These are phyloP conservation scores for Erynnis tages DNA, from an alignment of 2,888 invertebrate species.

Conservation along the genomic window DNA sequence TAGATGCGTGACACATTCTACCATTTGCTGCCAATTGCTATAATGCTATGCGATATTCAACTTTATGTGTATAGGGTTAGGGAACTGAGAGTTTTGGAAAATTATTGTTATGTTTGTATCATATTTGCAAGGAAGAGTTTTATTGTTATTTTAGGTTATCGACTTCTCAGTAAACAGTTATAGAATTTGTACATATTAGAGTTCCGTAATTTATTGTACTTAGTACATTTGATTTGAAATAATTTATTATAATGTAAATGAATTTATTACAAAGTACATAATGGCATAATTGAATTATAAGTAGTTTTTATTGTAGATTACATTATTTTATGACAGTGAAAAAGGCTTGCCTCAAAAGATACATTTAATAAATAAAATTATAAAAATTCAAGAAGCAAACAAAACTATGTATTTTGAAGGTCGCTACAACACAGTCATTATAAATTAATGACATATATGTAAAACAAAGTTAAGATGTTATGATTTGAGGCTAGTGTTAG, in stretches of 20 bases:
- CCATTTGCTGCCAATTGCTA: slow-evolving; percentile 25
- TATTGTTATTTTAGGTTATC: slow-evolving; percentile 68
- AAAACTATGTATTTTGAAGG: too few species aligned
- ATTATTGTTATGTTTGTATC: slow-evolving; percentile 3
- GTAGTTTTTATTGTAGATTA: too few species aligned
- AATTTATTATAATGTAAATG: background rate
- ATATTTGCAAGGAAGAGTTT: slow-evolving; percentile 34
- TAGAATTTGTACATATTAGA: slow-evolving; percentile 16
- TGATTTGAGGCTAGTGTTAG: too few species aligned
- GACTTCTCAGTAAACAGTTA: slow-evolving; percentile 61
- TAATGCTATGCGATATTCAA: slow-evolving; percentile 36
- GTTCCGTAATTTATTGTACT: slow-evolving; percentile 1
- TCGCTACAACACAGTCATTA: too few species aligned
- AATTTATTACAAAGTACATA: too few species aligned
- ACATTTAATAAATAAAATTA: too few species aligned
- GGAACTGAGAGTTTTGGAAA: background rate
- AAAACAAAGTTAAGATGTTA: too few species aligned
- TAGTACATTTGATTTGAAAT: background rate
- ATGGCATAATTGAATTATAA: too few species aligned
- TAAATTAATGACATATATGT: too few species aligned
- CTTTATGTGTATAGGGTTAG: slow-evolving; percentile 37
- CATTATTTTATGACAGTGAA: too few species aligned
- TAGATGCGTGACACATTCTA: slow-evolving; percentile 44
- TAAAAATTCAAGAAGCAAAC: too few species aligned
- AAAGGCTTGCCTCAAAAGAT: too few species aligned